Evolutionary conservation across 53 echinoderm and acorn worm species (phyloP).

Genomic region (Paracentrotus lividus): DNA sequence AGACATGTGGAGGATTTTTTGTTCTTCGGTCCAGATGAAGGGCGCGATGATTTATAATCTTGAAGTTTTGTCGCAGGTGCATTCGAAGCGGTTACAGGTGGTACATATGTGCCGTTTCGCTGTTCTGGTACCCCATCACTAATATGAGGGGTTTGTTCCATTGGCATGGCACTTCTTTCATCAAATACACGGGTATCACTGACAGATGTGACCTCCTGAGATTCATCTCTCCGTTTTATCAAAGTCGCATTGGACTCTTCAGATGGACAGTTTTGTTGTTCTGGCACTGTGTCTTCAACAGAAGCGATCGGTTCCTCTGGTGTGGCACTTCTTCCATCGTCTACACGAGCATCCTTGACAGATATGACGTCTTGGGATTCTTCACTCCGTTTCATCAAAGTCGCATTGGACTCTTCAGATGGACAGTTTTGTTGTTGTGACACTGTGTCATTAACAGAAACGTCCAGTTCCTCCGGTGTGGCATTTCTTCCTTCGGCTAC

Average conservation of each 20-base stretch:
- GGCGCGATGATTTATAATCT: not conserved
- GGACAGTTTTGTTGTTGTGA: not conserved
- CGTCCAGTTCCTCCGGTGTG: not conserved
- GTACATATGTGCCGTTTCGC: no score
- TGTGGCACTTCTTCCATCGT: not conserved
- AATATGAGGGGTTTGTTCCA: no score
- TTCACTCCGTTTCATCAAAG: not conserved
- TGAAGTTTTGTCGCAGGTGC: no score
- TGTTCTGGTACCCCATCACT: no score
- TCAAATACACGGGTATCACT: no score
- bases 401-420: not conserved
- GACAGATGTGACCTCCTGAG: not conserved
- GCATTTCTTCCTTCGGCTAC: not conserved
- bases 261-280: not conserved
- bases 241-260: not conserved
- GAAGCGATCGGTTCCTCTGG: not conserved
- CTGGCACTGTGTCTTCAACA: not conserved
- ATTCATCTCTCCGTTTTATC: not conserved
- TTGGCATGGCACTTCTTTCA: no score
- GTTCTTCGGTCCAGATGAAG: not conserved
- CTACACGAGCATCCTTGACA: not conserved
- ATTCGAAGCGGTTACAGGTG: no score
- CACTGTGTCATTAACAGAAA: not conserved
- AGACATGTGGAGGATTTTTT: slow-evolving; percentile 12
- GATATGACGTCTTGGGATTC: not conserved